Percentiles rank a stretch among this genome's conserved stretches.
Conservation (phyloP, 2,888 invertebrate species). For the Phengaris arion region DNA sequence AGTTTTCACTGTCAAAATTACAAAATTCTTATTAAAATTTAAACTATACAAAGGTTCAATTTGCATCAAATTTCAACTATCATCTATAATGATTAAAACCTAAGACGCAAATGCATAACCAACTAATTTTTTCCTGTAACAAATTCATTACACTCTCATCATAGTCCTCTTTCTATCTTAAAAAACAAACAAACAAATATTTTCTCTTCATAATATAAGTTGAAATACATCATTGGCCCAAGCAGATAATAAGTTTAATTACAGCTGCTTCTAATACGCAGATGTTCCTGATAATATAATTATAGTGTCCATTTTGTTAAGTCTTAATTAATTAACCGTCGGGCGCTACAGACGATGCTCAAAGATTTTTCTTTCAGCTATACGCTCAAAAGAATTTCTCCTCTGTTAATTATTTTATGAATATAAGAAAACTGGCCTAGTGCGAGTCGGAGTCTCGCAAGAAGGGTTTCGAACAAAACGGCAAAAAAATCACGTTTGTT, state of each 20-base stretch:
- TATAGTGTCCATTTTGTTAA: constrained; percentile 43
- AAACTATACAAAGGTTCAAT: not conserved
- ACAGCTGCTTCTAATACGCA: constrained; percentile 32
- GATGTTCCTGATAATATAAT: constrained; percentile 40
- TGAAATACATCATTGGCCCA: not conserved
- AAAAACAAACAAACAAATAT: no score
- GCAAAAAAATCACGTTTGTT: no score
- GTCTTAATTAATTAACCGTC: constrained; percentile 45
- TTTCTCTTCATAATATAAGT: no score
- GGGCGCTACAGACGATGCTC: constrained; percentile 37
- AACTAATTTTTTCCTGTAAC: constrained; percentile 30
- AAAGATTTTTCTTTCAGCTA: constrained; percentile 39
- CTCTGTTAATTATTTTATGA: constrained; percentile 36
- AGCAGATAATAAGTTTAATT: constrained; percentile 1
- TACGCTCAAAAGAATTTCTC: constrained; percentile 37
- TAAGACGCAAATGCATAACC: constrained; percentile 24
- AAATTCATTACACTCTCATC: constrained; percentile 32
- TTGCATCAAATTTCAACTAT: constrained; percentile 10
- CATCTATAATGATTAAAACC: constrained; percentile 29
- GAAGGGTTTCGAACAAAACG: no score
- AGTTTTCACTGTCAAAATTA: not conserved
- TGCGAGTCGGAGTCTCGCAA: no score
- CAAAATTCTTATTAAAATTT: not conserved
- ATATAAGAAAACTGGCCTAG: not conserved
- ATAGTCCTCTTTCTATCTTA: constrained; percentile 31